Conservation (phyloP, 2,797 vertebrate genomes). For the Xenentodon cancila region DNA sequence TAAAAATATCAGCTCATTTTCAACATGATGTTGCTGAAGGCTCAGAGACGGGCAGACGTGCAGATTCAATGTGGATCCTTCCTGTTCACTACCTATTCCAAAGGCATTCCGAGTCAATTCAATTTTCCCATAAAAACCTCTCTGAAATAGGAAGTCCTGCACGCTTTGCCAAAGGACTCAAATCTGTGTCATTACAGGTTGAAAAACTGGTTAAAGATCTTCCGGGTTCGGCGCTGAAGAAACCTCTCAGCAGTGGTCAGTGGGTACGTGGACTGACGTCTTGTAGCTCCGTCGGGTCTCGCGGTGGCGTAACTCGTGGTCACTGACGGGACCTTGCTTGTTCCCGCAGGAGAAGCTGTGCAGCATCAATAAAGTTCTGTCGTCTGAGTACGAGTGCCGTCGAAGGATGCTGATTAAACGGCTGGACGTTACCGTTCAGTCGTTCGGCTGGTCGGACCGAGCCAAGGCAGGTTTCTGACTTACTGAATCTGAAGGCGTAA, state of each 20-base stretch:
- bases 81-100: too few relatives aligned
- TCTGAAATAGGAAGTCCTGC: not conserved
- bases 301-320: not conserved
- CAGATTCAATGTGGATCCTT: too few relatives aligned
- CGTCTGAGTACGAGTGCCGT: conserved; percentile 92
- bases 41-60: too few relatives aligned
- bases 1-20: too few relatives aligned
- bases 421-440: conserved; percentile 95
- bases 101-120: too few relatives aligned
- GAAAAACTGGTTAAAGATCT: conserved; percentile 83
- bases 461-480: conserved; percentile 84
- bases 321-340: not conserved
- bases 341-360: conserved; percentile 85
- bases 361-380: conserved; percentile 86
- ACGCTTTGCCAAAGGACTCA: not conserved
- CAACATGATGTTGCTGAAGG: too few relatives aligned
- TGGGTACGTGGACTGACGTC: conserved; percentile 80
- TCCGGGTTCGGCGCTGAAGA: conserved; percentile 85
- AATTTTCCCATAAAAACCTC: too few relatives aligned
- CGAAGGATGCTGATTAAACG: conserved; percentile 96
- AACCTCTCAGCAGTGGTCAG: conserved; percentile 84
- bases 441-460: conserved; percentile 96
- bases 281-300: not conserved
- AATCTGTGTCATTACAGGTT: conserved; percentile 77
- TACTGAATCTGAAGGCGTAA: not conserved